Base-by-base conservation (phyloP, 1,140 invertebrate species). In the Tetranychus urticae region DNA sequence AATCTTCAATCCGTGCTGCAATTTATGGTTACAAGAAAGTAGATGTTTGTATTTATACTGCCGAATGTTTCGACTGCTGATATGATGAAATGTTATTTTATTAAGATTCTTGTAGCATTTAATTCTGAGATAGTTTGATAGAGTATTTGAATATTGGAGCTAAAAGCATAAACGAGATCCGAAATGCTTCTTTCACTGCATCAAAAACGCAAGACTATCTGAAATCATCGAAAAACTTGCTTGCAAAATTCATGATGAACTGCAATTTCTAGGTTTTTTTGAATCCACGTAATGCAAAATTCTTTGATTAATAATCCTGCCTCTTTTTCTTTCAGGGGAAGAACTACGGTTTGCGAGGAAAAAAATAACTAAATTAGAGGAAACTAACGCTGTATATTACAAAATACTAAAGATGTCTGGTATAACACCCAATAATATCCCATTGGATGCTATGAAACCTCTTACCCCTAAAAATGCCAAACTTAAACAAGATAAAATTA, bases 361-460 rank as follows among this genome's bases (percentile, higher is more conserved):
- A 52, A 66, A 69, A 48, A 57, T 71, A 3, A 63, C 66, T 35
- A 64, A 68, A 39, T 56, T 70, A 3, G 64, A 66, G 58, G 58
- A 60, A 37, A 68, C 69, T 50, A 67, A 69, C 61, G 63, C 68
- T 50, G 66, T 64, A 35, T 68, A 66, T 63, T 62, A 64, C n/a
- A 68, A 69, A 10, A 65, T 71, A 37, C 62, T 73, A 5, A 64
- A 68, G 61, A 63, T 61, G 56, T 66, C 69, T 59, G 70, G 70
- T 67, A 67, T 67, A 42, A 59, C 61, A 6, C 58, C 65, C 31
- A 59, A 36, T 35, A 14, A 60, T 37, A 57, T 61, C 12, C 57
- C 60, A 36, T 50, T 58, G 5, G 60, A 58, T 33, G 14, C 62
- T 33, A 61, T 59, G 62, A 56, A 58, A 31, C 55, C 36, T 31